phyloP scores from a whole-genome alignment of 2,113 vertebrate genomes.

The Eublepharis macularius region DNA sequence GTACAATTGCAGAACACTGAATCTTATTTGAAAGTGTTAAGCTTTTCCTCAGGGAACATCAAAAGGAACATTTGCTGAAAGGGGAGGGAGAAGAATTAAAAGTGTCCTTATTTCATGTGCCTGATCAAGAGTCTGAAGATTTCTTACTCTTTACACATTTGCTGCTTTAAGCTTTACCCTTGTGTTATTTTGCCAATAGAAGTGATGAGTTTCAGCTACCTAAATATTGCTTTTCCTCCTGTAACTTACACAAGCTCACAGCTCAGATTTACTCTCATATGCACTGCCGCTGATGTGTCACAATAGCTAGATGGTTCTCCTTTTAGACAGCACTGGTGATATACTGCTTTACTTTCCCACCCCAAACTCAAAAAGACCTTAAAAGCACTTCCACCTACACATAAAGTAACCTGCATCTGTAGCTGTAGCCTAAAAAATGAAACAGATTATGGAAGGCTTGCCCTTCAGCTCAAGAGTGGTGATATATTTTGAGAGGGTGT shows the following conservation, averaged over 20 bases:
- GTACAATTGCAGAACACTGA: fast-evolving
- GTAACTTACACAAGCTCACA: neutral
- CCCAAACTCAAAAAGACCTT: neutral
- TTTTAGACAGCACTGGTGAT: constrained; percentile 1
- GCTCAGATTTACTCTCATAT: constrained; percentile 3
- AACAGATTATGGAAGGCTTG: neutral
- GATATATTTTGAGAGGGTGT: neutral
- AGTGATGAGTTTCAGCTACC: neutral
- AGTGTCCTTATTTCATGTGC: neutral
- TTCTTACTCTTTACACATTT: neutral
- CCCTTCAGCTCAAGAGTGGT: neutral
- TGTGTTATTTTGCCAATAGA: neutral
- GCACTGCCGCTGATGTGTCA: neutral
- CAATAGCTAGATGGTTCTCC: neutral
- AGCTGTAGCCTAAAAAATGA: neutral
- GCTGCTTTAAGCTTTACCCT: neutral
- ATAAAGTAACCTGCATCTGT: neutral
- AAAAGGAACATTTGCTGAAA: neutral
- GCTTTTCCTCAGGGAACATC: neutral
- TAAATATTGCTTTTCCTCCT: neutral
- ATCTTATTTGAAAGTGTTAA: neutral
- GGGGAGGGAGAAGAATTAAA: neutral
- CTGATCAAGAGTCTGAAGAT: neutral
- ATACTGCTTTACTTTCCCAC: constrained; percentile 1
- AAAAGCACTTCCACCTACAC: constrained; percentile 1